Evolutionary conservation across 92 coral and sea anemone species (phyloP), one percentile per base, ranked within the genome.

Genomic region (Epizoanthus scotinus): DNA sequence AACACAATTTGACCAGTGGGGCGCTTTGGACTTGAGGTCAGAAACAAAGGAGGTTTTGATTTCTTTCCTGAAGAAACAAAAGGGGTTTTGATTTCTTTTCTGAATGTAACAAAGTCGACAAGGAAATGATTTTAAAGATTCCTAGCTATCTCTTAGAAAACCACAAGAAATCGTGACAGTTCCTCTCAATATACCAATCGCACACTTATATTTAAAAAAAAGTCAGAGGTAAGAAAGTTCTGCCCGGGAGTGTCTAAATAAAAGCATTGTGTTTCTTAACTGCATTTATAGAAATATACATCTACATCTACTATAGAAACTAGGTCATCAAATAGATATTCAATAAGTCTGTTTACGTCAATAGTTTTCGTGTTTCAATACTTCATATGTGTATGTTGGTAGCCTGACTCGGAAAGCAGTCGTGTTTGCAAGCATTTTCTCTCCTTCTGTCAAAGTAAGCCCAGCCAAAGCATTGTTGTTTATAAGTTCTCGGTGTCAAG

Each of bases 291-390:
- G 81, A 34, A 38, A 58, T 38, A 50, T 68, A 21, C 67, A 58
- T 19, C 52, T 24, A 75, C 68, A 59, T 19, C 52, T 24, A 75
- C 68, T 38, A 75, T 57, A 59, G 56, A 59, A 75, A 75, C 21
- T 75, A 75, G 20, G 67, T 75, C 68, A 59, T 75, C 81, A 75
- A 58, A 58, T 24, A 59, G 68, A 58, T 75, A 55, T 75, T 59
- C 68, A 75, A 58, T 34, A 75, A 57, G 69, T 75, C 68, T 75
- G 57, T 75, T 59, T 75, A 38, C 36, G 12, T 59, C 81, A 59
- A 42, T 24, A 34, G 28, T 75, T 75, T 59, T 21, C 53, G 14
- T 7, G 25, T 44, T 57, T 70, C 53, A 9, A 14, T 28, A 24
- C 19, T 73, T 38, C 54, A 38, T 68, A 53, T 38, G 73, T 18